Evolutionary conservation across 2,888 invertebrate genomes (phyloP).

Genomic region (Ferrisia virgata): DNA sequence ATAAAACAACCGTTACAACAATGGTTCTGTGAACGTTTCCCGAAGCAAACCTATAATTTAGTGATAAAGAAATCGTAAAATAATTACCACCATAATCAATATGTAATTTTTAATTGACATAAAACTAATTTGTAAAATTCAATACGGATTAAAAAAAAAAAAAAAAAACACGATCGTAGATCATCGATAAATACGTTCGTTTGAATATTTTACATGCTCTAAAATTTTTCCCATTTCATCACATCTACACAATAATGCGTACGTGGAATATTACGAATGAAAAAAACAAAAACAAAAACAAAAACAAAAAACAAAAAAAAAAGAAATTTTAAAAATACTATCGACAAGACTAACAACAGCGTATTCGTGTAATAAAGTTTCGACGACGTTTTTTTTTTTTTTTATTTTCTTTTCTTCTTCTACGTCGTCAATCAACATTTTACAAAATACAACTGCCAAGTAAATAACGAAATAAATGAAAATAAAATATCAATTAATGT

Average conservation of each 20-base stretch:
- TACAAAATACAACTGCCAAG: neutral
- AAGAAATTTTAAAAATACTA: neutral
- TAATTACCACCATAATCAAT: neutral
- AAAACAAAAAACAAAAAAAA: neutral
- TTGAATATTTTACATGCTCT: neutral
- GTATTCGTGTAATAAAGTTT: no score
- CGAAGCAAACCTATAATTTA: neutral
- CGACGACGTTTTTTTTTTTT: no score
- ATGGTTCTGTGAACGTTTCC: neutral
- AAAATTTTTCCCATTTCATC: neutral
- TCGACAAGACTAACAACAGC: neutral
- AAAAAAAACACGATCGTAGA: no score
- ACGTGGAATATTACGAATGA: no score
- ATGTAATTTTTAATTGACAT: conserved; percentile 14
- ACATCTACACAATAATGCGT: neutral
- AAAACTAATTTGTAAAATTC: neutral
- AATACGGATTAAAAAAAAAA: neutral
- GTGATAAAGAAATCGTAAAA: no score
- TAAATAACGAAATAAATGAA: neutral
- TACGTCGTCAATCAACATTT: neutral
- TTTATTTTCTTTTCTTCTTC: neutral
- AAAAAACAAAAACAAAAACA: neutral
- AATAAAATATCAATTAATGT: neutral
- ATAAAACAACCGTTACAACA: no score
- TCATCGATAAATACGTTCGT: neutral